Conservation (phyloP, 2,888 invertebrate species). For the Phortica okadai region DNA sequence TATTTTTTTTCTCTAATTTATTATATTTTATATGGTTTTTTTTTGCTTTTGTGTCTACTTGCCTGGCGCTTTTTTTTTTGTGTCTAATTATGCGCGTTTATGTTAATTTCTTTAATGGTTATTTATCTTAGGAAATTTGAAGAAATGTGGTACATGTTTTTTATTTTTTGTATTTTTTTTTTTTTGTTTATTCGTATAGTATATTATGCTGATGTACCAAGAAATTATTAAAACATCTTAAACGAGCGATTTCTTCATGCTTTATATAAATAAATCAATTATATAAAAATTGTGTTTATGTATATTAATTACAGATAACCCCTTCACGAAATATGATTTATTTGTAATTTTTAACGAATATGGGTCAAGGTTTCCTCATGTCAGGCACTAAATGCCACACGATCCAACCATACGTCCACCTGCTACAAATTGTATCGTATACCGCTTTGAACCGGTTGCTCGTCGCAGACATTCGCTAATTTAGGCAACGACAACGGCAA, state of each 20-base stretch:
- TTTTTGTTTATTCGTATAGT: no score
- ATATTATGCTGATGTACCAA: no score
- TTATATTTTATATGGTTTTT: neutral
- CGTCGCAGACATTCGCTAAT: conserved; percentile 3
- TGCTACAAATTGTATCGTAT: neutral
- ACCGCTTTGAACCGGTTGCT: neutral
- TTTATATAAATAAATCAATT: neutral
- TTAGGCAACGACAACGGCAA: conserved; percentile 2
- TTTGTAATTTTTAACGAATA: neutral
- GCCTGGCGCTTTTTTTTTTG: conserved; percentile 2
- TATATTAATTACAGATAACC: neutral
- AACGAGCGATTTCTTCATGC: neutral
- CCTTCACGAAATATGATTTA: conserved; percentile 1
- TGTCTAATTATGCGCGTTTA: conserved; percentile 41
- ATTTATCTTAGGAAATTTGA: conserved; percentile 35
- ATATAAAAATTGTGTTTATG: neutral
- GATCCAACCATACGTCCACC: neutral
- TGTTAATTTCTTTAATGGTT: conserved; percentile 41
- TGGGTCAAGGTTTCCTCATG: conserved; percentile 3
- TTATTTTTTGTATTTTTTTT: neutral
- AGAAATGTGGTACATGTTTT: conserved; percentile 13
- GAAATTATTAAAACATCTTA: no score
- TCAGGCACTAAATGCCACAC: neutral
- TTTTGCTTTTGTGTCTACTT: neutral
- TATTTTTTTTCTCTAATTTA: neutral